A percentile compares a stretch with the other conserved stretches of the same genome.
These are phyloP conservation scores for Belgica antarctica DNA, from an alignment of 2,888 invertebrate species.

Conservation along the genomic window DNA sequence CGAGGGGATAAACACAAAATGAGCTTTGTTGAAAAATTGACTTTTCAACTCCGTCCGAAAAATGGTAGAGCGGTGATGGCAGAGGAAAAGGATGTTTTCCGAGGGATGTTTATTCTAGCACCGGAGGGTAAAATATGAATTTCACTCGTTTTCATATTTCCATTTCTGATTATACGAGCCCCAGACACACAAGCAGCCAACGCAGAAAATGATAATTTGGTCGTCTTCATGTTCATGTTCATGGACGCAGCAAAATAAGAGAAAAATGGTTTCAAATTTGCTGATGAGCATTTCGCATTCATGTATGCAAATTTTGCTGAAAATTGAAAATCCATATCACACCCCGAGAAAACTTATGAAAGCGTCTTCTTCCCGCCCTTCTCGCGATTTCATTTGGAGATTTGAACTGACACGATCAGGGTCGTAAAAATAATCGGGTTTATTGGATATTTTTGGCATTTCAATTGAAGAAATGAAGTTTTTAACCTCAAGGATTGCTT, in stretches of 20 bases:
- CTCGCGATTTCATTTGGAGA: too few species aligned
- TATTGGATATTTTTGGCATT: too few species aligned
- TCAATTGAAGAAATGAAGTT: too few species aligned
- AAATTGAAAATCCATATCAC: slow-evolving; percentile 16
- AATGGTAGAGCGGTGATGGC: neutral
- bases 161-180: neutral
- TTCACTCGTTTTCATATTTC: neutral
- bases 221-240: neutral
- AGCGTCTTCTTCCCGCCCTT: neutral
- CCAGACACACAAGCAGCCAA: neutral
- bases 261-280: neutral
- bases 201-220: slow-evolving; percentile 11
- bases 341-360: neutral
- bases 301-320: neutral
- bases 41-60: neutral
- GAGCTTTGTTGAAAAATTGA: neutral
- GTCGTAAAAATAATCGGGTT: too few species aligned
- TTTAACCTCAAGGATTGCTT: too few species aligned
- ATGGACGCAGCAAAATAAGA: neutral
- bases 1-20: neutral
- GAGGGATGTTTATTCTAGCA: slow-evolving; percentile 26
- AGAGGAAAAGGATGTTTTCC: neutral
- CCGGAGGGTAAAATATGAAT: slow-evolving; percentile 36
- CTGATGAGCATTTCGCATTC: slow-evolving; percentile 26
- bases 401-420: too few species aligned